Base-by-base conservation (phyloP, 2,797 vertebrate genomes). In the Acanthurus tractus region DNA sequence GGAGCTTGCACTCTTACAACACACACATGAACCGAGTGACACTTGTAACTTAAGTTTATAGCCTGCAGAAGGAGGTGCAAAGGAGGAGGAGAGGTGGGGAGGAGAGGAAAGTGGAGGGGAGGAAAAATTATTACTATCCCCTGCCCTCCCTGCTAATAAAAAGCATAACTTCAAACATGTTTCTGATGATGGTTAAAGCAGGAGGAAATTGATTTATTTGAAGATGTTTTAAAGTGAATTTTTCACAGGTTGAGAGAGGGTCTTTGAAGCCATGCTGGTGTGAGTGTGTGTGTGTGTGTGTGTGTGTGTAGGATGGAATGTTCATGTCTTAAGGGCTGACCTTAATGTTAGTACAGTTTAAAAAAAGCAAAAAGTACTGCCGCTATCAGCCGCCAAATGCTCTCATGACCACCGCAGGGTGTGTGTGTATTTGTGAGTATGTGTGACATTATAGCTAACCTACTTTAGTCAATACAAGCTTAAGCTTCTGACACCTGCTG, bases 181-280 rank as follows among this genome's bases (percentile, higher is more conserved):
- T 92, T 93, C 89, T 94, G 92, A 93, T 94, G 92, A 93, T 82
- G 89, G 87, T 90, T 93, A 94, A 93, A 91, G 91, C 87, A 89
- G 89, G 83, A 88, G 91, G 90, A 94, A 94, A 94, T 92, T 93
- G 94, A 95, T 95, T 94, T 94, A 94, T 95, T 93, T 95, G 88
- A 94, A 94, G 92, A 94, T 92, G 88, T 94, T 92, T 93, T 92
- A 94, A 92, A 93, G 91, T 91, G 87, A 91, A 88, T 91, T 91
- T 93, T 92, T 93, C 86, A 92, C 91, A 92, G 88, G 92, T 94
- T 92, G 89, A 89, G 87, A 83, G 85, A 83, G 69, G 85, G 81
- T 88, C 92, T 95, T 94, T 94, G 93, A 95, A 94, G 94, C 82
- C 74, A 82, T 48, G 52, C 25, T 46, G 34, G 50, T 65, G 79